A percentile compares a stretch with the other conserved stretches of the same genome.
Evolutionary conservation across 2,888 invertebrate genomes (phyloP).

Genomic region (Willowsia nigromaculata): DNA sequence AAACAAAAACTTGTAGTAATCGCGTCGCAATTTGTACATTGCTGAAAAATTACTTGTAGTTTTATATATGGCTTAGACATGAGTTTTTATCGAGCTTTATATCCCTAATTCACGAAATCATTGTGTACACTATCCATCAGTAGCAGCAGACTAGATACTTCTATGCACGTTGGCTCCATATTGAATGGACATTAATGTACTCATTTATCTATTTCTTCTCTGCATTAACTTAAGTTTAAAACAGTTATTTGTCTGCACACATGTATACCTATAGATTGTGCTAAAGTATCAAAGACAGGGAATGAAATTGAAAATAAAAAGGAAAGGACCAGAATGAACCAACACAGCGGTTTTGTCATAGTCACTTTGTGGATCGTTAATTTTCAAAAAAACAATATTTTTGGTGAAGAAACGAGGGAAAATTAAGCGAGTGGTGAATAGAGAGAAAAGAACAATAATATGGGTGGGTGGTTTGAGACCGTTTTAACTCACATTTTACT

Average conservation of each 20-base stretch:
- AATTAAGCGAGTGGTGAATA: background rate
- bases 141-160: background rate
- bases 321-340: slow-evolving; percentile 9
- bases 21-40: slow-evolving; percentile 21
- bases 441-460: background rate
- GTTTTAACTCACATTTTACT: background rate
- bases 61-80: background rate
- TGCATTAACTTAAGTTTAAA: slow-evolving; percentile 12
- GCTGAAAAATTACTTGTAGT: background rate
- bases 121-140: background rate
- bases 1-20: slow-evolving; percentile 30
- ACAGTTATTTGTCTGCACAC: slow-evolving; percentile 36
- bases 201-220: slow-evolving; percentile 43
- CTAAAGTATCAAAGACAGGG: background rate
- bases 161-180: slow-evolving; percentile 11
- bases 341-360: slow-evolving; percentile 49
- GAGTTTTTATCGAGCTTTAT: background rate
- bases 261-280: background rate
- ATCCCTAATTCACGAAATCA: background rate
- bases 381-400: slow-evolving; percentile 43
- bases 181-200: slow-evolving; percentile 54
- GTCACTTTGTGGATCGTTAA: slow-evolving; percentile 57
- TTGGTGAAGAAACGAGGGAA: background rate
- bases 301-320: slow-evolving; percentile 14
- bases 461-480: slow-evolving; percentile 20